Percentiles rank a stretch among this genome's conserved stretches.
These are phyloP conservation scores for Bathynomus jamesi DNA, from an alignment of 1,140 invertebrate genomes.

Conservation along the genomic window DNA sequence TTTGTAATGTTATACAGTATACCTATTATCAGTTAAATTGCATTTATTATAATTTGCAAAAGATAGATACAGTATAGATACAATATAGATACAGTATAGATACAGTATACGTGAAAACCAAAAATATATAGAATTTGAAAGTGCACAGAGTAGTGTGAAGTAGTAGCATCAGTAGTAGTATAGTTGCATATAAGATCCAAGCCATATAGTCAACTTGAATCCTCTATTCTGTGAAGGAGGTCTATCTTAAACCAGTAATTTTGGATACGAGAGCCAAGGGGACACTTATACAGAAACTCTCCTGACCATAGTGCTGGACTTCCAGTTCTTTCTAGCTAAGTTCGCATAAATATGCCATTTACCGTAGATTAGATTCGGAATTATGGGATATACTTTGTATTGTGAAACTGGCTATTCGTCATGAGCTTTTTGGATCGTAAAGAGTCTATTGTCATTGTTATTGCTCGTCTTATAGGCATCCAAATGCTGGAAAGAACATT, in stretches of 20 bases:
- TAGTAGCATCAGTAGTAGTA: too few species aligned
- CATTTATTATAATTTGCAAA: too few species aligned
- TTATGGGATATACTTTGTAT: not conserved
- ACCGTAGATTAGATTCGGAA: not conserved
- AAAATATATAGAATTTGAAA: too few species aligned
- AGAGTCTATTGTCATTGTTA: not conserved
- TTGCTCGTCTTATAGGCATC: not conserved
- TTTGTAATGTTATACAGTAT: too few species aligned
- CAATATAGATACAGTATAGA: too few species aligned
- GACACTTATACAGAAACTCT: not conserved
- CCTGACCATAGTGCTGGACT: not conserved
- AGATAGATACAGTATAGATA: too few species aligned
- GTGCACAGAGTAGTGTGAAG: too few species aligned
- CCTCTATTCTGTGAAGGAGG: not conserved
- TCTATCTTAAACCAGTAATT: not conserved
- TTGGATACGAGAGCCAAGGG: not conserved
- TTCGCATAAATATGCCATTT: conserved; percentile 1
- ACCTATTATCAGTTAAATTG: too few species aligned
- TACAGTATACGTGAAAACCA: too few species aligned
- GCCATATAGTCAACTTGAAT: not conserved
- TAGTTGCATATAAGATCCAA: too few species aligned
- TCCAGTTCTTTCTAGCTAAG: not conserved
- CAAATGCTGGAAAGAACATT: too few species aligned
- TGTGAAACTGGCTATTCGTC: not conserved
- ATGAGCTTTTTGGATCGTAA: not conserved